A percentile compares a stretch with the other conserved stretches of the same genome.
phyloP scores from a whole-genome alignment of 2,113 vertebrate species.

The Corythoichthys intestinalis region DNA sequence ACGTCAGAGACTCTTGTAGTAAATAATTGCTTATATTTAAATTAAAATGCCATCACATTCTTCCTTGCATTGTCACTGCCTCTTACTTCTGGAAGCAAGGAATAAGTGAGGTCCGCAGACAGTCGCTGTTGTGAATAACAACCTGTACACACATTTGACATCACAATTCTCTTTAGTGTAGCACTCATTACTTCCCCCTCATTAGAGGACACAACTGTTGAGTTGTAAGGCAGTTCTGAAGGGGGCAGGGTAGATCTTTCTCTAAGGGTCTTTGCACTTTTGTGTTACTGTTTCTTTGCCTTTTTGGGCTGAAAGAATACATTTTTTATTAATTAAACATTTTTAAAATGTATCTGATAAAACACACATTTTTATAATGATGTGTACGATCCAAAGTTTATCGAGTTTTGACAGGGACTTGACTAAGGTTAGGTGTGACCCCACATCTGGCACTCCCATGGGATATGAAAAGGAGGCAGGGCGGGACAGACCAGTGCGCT shows the following conservation, averaged over 20 bases:
- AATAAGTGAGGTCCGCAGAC: conserved; percentile 50
- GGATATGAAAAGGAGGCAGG: conserved; percentile 62
- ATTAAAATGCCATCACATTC: conserved; percentile 69
- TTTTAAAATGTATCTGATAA: neutral
- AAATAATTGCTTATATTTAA: conserved; percentile 69
- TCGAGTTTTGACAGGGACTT: conserved; percentile 24
- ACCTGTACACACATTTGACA: conserved; percentile 70
- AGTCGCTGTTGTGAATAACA: conserved; percentile 68
- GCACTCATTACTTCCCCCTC: conserved; percentile 73
- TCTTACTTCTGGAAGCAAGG: conserved; percentile 59
- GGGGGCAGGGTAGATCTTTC: conserved; percentile 35
- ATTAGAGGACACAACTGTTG: conserved; percentile 71
- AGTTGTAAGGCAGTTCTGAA: conserved; percentile 45
- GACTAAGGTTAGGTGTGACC: conserved; percentile 60
- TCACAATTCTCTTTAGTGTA: conserved; percentile 62
- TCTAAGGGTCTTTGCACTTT: conserved; percentile 9
- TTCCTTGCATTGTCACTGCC: conserved; percentile 43
- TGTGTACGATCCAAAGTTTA: conserved; percentile 14
- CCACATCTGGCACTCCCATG: conserved; percentile 69
- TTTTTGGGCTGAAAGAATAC: conserved; percentile 1
- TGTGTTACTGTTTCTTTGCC: conserved; percentile 27
- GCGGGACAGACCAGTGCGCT: conserved; percentile 56
- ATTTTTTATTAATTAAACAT: neutral
- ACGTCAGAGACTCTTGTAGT: conserved; percentile 55
- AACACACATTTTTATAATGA: conserved; percentile 2